phyloP scores from a whole-genome alignment of 2,797 vertebrate species.

The Trachops cirrhosus region DNA sequence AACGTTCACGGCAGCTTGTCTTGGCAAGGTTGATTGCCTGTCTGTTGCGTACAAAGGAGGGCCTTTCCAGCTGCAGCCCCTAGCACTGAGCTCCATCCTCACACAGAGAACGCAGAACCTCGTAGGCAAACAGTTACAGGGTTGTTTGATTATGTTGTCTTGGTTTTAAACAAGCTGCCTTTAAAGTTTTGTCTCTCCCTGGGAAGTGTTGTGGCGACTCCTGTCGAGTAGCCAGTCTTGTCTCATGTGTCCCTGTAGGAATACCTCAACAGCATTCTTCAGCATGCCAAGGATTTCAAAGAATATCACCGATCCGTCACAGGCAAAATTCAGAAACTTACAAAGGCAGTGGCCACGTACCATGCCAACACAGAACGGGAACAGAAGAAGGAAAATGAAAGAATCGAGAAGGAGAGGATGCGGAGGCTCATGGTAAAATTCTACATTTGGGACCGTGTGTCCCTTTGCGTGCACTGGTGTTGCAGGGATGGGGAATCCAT shows the following conservation, averaged over 20 bases:
- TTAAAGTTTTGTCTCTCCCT: neutral
- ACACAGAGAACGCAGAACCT: neutral
- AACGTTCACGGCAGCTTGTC: too few relatives aligned
- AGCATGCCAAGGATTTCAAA: constrained; percentile 98
- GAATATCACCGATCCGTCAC: constrained; percentile 97
- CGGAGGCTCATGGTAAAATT: constrained; percentile 92
- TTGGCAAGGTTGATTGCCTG: neutral
- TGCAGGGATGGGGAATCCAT: rapidly evolving
- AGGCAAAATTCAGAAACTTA: constrained; percentile 95
- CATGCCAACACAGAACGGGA: constrained; percentile 98
- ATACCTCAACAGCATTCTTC: constrained; percentile 99
- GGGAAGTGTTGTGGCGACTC: neutral
- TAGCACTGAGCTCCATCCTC: neutral
- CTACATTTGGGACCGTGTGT: rapidly evolving
- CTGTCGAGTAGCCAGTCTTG: rapidly evolving
- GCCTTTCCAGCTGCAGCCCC: neutral
- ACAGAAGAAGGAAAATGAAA: constrained; percentile 98
- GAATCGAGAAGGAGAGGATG: constrained; percentile 98
- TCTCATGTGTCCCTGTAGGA: constrained; percentile 82
- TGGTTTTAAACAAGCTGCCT: neutral
- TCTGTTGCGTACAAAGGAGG: neutral
- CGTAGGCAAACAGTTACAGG: rapidly evolving
- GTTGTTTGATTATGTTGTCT: neutral
- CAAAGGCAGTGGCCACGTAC: constrained; percentile 96
- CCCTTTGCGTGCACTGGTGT: neutral